These are phyloP conservation scores for Limnephilus rhombicus DNA, from an alignment of 2,888 invertebrate genomes.

Conservation along the genomic window DNA sequence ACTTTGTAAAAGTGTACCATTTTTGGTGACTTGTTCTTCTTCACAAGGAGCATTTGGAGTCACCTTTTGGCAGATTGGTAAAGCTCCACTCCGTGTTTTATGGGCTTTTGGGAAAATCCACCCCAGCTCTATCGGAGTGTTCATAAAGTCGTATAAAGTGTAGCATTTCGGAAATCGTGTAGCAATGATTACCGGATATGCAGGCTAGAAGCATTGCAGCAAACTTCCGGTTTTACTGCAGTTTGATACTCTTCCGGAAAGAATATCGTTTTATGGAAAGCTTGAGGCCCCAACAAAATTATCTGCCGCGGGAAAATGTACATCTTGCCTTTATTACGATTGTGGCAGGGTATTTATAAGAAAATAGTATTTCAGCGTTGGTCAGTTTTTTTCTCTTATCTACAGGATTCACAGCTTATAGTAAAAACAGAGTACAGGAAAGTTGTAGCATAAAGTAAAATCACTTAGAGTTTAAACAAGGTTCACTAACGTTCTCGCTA, in stretches of 20 bases:
- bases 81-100: neutral
- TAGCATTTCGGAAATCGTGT: slow-evolving; percentile 55
- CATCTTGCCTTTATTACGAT: neutral
- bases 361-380: no score
- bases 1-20: neutral
- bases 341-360: no score
- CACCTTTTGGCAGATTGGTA: neutral
- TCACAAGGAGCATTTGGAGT: neutral
- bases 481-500: no score
- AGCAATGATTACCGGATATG: slow-evolving; percentile 52
- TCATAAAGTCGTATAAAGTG: slow-evolving; percentile 57
- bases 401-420: no score
- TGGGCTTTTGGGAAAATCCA: neutral
- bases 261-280: slow-evolving; percentile 44
- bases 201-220: slow-evolving; percentile 45
- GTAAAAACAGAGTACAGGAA: no score
- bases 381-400: no score
- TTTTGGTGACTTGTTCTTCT: neutral
- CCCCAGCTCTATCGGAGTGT: slow-evolving; percentile 36
- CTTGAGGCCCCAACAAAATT: slow-evolving; percentile 17
- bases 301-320: neutral
- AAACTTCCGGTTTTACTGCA: slow-evolving; percentile 56
- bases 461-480: no score
- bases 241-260: slow-evolving; percentile 51
- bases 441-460: no score